Conservation (phyloP, 2,113 vertebrate genomes). For the Pterocles orientalis region DNA sequence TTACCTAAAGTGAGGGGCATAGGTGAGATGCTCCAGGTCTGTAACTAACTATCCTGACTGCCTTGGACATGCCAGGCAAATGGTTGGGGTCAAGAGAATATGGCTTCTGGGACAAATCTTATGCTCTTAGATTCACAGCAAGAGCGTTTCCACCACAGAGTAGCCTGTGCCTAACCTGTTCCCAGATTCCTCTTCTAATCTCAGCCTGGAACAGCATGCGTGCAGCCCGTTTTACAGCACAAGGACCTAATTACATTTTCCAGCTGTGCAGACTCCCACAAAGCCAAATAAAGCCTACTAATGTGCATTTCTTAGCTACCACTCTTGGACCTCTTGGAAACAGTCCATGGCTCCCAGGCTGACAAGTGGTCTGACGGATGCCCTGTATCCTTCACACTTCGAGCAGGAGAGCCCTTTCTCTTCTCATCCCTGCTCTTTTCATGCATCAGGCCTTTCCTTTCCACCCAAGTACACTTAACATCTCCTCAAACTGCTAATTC, state of each 20-base stretch:
- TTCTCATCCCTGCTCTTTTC: not conserved
- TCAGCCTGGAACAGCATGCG: slow-evolving; percentile 17
- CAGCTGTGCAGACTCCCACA: slow-evolving; percentile 29
- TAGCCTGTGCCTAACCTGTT: not conserved
- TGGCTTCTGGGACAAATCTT: not conserved
- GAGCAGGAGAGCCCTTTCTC: not conserved
- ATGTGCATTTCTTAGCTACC: slow-evolving; percentile 28
- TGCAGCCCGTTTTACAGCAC: slow-evolving; percentile 34
- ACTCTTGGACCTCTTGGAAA: slow-evolving; percentile 28
- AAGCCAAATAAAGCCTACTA: slow-evolving; percentile 40
- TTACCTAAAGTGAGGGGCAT: fast-evolving
- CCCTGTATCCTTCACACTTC: not conserved
- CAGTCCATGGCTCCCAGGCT: not conserved
- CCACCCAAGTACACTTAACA: not conserved
- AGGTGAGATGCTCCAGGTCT: not conserved
- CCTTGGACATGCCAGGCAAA: not conserved
- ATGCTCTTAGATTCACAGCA: not conserved
- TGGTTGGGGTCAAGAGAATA: not conserved
- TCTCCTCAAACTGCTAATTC: not conserved
- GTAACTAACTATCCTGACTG: not conserved
- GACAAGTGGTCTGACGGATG: not conserved
- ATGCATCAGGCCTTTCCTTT: not conserved
- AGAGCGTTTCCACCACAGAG: not conserved
- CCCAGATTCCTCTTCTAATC: not conserved
- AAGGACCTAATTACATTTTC: slow-evolving; percentile 53